A percentile compares a stretch with the other conserved stretches of the same genome.
These are phyloP conservation scores for Pogonocherus hispidulus DNA, from an alignment of 2,888 invertebrate species.

Conservation along the genomic window DNA sequence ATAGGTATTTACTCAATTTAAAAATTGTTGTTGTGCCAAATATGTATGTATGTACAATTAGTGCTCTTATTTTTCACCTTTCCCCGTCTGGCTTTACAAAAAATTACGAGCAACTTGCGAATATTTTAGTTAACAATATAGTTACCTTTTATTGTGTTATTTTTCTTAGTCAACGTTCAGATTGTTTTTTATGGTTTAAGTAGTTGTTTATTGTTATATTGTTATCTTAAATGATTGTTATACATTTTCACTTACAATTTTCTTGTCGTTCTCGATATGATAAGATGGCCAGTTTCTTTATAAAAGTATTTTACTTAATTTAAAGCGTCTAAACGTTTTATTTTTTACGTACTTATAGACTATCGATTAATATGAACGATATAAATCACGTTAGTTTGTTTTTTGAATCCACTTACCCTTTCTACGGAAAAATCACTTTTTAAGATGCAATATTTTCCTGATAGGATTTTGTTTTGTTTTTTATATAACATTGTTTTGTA, in stretches of 20 bases:
- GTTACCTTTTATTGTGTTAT: constrained; percentile 37
- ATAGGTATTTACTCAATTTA: no score
- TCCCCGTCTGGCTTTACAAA: constrained; percentile 13
- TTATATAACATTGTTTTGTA: constrained; percentile 45
- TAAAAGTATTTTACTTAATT: constrained; percentile 53
- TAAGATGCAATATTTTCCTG: constrained; percentile 28
- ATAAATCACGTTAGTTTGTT: constrained; percentile 22
- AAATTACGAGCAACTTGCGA: constrained; percentile 27
- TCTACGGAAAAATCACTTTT: constrained; percentile 11
- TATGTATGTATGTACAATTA: no score
- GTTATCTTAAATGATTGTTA: constrained; percentile 55
- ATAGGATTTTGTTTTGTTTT: constrained; percentile 26
- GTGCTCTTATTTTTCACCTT: no score
- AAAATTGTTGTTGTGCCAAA: no score
- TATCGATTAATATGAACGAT: constrained; percentile 31
- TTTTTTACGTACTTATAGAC: constrained; percentile 50
- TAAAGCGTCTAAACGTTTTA: constrained; percentile 20
- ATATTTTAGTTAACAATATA: constrained; percentile 42
- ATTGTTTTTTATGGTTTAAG: constrained; percentile 59
- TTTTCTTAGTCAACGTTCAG: constrained; percentile 55
- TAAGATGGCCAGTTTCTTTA: constrained; percentile 57
- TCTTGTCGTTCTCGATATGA: constrained; percentile 44
- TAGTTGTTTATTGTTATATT: constrained; percentile 63
- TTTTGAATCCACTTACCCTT: constrained; percentile 10
- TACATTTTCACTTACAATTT: constrained; percentile 45